Conservation (phyloP, 2,797 vertebrate genomes). For the Vespertilio murinus region DNA sequence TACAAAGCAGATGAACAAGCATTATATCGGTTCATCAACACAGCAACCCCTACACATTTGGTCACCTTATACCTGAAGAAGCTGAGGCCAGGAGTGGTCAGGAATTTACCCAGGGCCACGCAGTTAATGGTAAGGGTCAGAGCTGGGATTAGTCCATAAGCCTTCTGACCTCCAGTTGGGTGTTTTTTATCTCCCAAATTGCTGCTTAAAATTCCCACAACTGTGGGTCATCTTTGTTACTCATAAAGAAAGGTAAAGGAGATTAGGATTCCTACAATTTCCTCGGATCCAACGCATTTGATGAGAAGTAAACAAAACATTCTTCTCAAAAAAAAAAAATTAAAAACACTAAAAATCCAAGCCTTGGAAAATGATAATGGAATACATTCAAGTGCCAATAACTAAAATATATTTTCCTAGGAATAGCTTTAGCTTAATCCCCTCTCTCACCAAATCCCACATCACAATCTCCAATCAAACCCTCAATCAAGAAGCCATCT, state of each 20-base stretch:
- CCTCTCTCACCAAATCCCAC: constrained; percentile 27
- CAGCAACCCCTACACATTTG: neutral
- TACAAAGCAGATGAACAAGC: constrained; percentile 49
- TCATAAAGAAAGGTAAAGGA: neutral
- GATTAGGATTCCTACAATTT: neutral
- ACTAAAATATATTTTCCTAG: constrained; percentile 41
- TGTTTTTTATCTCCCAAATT: neutral
- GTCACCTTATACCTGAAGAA: neutral
- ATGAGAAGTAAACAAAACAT: constrained; percentile 11
- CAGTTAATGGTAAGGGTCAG: neutral
- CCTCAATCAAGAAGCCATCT: constrained; percentile 56
- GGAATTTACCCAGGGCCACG: neutral
- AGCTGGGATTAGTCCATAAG: neutral
- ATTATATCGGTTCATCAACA: constrained; percentile 34
- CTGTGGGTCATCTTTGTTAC: constrained; percentile 4
- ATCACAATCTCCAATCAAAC: constrained; percentile 51
- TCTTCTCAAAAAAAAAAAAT: constrained; percentile 29
- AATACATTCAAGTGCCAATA: constrained; percentile 30
- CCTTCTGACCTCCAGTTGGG: neutral
- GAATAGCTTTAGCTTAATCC: constrained; percentile 30
- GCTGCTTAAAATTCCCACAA: constrained; percentile 26
- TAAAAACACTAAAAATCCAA: constrained; percentile 40
- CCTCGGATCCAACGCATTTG: neutral
- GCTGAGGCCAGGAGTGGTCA: neutral
- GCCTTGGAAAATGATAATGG: neutral